Evolutionary conservation across 2,113 vertebrate species (phyloP).

Genomic region (Sander vitreus): DNA sequence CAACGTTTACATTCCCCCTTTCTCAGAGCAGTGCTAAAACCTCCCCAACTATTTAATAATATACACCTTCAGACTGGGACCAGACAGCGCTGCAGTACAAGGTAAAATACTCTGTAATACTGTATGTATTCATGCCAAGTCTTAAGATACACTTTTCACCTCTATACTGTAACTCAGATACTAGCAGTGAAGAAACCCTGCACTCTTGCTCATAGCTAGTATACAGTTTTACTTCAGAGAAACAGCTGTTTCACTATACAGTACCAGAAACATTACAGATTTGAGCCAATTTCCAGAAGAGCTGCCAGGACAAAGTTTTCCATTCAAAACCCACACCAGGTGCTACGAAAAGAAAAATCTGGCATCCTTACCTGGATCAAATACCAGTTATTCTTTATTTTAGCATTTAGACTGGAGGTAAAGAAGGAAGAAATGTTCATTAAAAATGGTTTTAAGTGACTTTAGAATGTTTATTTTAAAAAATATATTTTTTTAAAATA

Average conservation of each 20-base stretch:
- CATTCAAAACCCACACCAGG: constrained; percentile 54
- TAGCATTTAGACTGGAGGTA: background rate
- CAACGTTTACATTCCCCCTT: constrained; percentile 54
- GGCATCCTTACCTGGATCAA: constrained; percentile 17
- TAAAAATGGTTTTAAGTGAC: background rate
- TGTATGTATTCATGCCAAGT: constrained; percentile 4
- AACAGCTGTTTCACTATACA: constrained; percentile 50
- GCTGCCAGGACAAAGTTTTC: constrained; percentile 56
- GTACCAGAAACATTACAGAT: constrained; percentile 51
- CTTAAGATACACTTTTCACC: constrained; percentile 36
- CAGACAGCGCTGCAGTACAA: constrained; percentile 46
- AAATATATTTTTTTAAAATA: background rate
- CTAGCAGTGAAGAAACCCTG: background rate
- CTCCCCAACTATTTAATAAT: constrained; percentile 71
- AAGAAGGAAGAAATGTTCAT: background rate
- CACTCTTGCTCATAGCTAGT: background rate
- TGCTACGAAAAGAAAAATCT: constrained; percentile 28
- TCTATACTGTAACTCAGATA: constrained; percentile 16
- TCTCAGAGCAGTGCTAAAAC: constrained; percentile 66
- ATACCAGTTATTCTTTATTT: constrained; percentile 24
- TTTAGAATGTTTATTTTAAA: background rate
- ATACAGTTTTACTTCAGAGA: constrained; percentile 19
- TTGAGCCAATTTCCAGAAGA: constrained; percentile 38
- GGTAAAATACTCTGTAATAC: constrained; percentile 11
- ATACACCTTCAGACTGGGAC: constrained; percentile 54